Evolutionary conservation across 2,797 vertebrate species (phyloP), one percentile per base, ranked within the genome.

Genomic region (Lagodon rhomboides): DNA sequence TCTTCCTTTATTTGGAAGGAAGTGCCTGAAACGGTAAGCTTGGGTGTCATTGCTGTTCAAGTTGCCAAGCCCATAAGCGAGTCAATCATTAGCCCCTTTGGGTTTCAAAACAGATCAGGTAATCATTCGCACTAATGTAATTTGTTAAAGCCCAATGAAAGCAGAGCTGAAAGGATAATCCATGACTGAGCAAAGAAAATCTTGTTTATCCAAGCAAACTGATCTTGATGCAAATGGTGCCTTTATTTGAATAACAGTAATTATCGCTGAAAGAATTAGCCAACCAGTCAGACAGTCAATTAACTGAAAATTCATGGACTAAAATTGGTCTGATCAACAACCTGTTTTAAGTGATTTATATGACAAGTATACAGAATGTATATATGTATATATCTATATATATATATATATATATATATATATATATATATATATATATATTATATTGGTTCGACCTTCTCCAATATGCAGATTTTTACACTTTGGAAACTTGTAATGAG

Each of bases 101-200:
- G 10, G 12, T 73, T 51, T 59, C 1, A 47, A 68, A 68, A 25
- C 47, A 55, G 47, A 47, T 47, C 17, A 44, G 56, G 38, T 60
- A 51, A 47, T 80, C 61, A 20, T 12, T 12, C 13, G 9, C 49
- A 20, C 12, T 61, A 17, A 50, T 4, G 20, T 30, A 1, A 20
- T 60, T 66, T 47, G 8, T 41, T 51, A 9, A 41, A 16, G 0
- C 12, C 12, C 0, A 18, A 9, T 47, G 41, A 56, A 66, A 23
- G 38, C 25, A 38, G 27, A 43, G 49, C 22, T 3, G 13, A 34
- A 44, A 64, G 5, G 13, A 38, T 30, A 62, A 59, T 23, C 62
- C 13, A 41, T 25, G 4, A 41, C 12, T n/a, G 13, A 17, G 23
- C 38, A 59, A 51, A 58, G 9, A 0, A 2, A 41, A 66, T 64